These are phyloP conservation scores for Agonopterix arenella DNA, from an alignment of 2,888 invertebrate species.

Conservation along the genomic window DNA sequence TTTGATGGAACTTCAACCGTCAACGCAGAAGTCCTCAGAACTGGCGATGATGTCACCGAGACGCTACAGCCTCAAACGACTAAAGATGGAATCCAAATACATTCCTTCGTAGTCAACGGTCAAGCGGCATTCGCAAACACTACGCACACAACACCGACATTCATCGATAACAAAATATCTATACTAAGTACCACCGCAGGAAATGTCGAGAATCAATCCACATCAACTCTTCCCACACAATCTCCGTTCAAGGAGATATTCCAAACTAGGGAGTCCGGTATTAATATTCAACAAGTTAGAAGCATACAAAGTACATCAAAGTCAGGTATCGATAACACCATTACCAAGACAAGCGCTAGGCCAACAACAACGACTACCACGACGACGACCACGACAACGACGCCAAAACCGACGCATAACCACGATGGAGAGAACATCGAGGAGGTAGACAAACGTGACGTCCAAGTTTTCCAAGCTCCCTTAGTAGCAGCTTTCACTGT, in stretches of 20 bases:
- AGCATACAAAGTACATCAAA: slow-evolving; percentile 48
- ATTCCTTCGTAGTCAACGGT: slow-evolving; percentile 74
- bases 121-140: slow-evolving; percentile 57
- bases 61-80: slow-evolving; percentile 29
- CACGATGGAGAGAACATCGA: slow-evolving; percentile 81
- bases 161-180: slow-evolving; percentile 57
- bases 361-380: slow-evolving; percentile 49
- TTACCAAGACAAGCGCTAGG: slow-evolving; percentile 13
- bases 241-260: slow-evolving; percentile 60
- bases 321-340: slow-evolving; percentile 29
- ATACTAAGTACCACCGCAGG: slow-evolving; percentile 62
- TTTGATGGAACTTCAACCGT: slow-evolving; percentile 34
- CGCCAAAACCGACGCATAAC: slow-evolving; percentile 82
- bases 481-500: slow-evolving; percentile 91
- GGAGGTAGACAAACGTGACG: slow-evolving; percentile 81
- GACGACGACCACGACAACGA: slow-evolving; percentile 72
- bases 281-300: slow-evolving; percentile 56
- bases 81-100: slow-evolving; percentile 67
- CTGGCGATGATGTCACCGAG: slow-evolving; percentile 50
- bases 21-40: slow-evolving; percentile 53
- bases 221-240: slow-evolving; percentile 52
- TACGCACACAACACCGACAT: slow-evolving; percentile 43
- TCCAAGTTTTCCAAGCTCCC: slow-evolving; percentile 89
- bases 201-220: slow-evolving; percentile 65
- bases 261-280: slow-evolving; percentile 49